A percentile compares a stretch with the other conserved stretches of the same genome.
Conservation (phyloP, 2,888 invertebrate genomes). For the Pyralis farinalis region DNA sequence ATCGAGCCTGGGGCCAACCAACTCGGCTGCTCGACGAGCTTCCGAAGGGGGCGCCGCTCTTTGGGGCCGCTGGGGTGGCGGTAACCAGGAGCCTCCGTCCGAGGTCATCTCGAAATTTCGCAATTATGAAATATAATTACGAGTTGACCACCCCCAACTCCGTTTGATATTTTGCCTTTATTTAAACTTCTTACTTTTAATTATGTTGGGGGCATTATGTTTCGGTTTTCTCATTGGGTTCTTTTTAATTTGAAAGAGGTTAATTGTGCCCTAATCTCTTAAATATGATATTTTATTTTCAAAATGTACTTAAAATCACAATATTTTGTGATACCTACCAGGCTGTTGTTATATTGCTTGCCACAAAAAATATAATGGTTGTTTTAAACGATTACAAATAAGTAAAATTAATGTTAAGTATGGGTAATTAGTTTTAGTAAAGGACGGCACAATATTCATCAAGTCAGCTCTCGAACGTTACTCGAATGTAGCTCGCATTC, state of each 20-base stretch:
- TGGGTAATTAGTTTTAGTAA: constrained; percentile 42
- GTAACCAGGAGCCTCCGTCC: constrained; percentile 88
- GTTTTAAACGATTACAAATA: constrained; percentile 27
- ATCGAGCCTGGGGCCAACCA: constrained; percentile 63
- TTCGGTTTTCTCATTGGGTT: constrained; percentile 20
- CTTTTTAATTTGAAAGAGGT: constrained; percentile 38
- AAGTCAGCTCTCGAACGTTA: constrained; percentile 72
- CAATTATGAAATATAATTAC: constrained; percentile 93
- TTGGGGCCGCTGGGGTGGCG: constrained; percentile 83
- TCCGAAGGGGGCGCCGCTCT: constrained; percentile 93
- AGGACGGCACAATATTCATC: constrained; percentile 74
- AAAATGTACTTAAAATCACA: constrained; percentile 15
- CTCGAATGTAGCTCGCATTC: constrained; percentile 73
- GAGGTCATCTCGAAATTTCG: constrained; percentile 93
- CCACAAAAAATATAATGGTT: constrained; percentile 39
- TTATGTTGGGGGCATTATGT: constrained; percentile 15
- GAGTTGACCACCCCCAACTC: constrained; percentile 16
- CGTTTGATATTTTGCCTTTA: constrained; percentile 15
- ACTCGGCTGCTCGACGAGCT: constrained; percentile 84
- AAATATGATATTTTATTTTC: constrained; percentile 12
- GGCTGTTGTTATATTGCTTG: constrained; percentile 42
- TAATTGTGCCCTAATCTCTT: constrained; percentile 56
- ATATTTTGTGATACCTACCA: constrained; percentile 19
- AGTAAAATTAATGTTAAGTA: constrained; percentile 37
- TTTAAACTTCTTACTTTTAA: constrained; percentile 8